Base-by-base conservation (phyloP, 2,113 vertebrate species). In the Phycodurus eques region DNA sequence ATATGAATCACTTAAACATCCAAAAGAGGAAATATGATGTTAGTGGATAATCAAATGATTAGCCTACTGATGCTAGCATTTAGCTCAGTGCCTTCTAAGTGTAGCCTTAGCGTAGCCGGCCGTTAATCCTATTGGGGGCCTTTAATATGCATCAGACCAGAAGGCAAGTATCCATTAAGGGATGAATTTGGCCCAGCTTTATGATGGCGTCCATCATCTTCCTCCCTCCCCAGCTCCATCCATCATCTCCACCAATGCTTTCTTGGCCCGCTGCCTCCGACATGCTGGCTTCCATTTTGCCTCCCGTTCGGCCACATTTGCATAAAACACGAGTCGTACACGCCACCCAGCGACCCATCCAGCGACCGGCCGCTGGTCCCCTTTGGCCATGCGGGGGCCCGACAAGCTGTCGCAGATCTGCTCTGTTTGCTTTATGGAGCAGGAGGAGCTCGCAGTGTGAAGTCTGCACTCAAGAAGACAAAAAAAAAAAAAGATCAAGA, bases 371-470 rank as follows among this genome's bases (percentile, higher is more conserved):
- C 59, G 63, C 9, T 77, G 73, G 78, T 83, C 77, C 83, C 88
- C 81, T 88, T 87, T 87, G 85, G 90, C 90, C 78, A 87, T 91
- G 86, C 64, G 80, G 82, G 86, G 79, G 88, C 79, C 73, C 79
- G 88, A 83, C 89, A 89, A 82, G 86, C 86, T 88, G 85, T 84
- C 87, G 88, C 84, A 81, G 89, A 88, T 90, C 85, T 90, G 91
- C 92, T 92, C 90, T 88, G 88, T 88, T 90, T 90, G 88, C 85
- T 92, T 92, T 90, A 85, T 91, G 80, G 89, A 91, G 88, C 90
- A 90, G 77, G 67, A 82, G n/a, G 22, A 59, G 11, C n/a, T 31
- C 10, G 22, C 56, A 14, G 56, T 27, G 83, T 80, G 77, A 90
- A 88, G 85, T 72, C 77, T 83, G 82, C 14, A 49, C 75, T 72